A percentile compares a stretch with the other conserved stretches of the same genome.
phyloP scores from a whole-genome alignment of 1,140 invertebrate genomes.

The Sitophilus oryzae region DNA sequence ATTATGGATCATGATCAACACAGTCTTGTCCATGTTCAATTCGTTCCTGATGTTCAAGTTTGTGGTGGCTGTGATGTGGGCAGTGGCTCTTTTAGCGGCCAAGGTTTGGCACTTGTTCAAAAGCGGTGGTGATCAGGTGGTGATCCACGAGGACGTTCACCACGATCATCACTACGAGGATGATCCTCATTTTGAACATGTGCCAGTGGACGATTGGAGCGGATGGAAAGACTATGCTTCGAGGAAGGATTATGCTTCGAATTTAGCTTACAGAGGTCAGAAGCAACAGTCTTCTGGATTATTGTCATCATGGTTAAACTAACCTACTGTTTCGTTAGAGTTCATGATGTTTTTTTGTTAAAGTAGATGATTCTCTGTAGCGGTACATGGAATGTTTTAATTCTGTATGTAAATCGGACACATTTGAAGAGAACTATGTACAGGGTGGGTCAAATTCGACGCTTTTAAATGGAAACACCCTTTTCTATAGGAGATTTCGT shows the following conservation, averaged over 20 bases:
- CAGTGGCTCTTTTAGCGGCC: conserved; percentile 10
- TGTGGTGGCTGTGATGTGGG: conserved; percentile 19
- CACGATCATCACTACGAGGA: conserved; percentile 7
- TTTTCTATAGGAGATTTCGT: too few species aligned
- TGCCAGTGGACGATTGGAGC: neutral
- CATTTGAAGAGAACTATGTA: too few species aligned
- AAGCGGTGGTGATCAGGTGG: conserved; percentile 2
- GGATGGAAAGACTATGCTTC: too few species aligned
- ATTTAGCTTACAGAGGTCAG: neutral
- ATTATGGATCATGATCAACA: neutral
- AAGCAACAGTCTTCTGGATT: neutral
- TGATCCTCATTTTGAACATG: neutral
- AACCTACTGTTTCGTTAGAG: too few species aligned
- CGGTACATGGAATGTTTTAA: too few species aligned
- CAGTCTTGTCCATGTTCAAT: conserved; percentile 16
- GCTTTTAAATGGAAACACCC: too few species aligned
- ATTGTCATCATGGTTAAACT: neutral
- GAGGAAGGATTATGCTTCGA: neutral
- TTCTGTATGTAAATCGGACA: too few species aligned
- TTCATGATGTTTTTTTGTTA: too few species aligned
- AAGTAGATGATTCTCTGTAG: too few species aligned
- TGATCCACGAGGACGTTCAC: conserved; percentile 20
- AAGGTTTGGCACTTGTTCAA: conserved; percentile 14
- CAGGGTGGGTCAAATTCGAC: too few species aligned
- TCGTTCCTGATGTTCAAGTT: conserved; percentile 18